These are phyloP conservation scores for Oxygymnocypris stewartii DNA, from an alignment of 2,113 vertebrate species.

Conservation along the genomic window DNA sequence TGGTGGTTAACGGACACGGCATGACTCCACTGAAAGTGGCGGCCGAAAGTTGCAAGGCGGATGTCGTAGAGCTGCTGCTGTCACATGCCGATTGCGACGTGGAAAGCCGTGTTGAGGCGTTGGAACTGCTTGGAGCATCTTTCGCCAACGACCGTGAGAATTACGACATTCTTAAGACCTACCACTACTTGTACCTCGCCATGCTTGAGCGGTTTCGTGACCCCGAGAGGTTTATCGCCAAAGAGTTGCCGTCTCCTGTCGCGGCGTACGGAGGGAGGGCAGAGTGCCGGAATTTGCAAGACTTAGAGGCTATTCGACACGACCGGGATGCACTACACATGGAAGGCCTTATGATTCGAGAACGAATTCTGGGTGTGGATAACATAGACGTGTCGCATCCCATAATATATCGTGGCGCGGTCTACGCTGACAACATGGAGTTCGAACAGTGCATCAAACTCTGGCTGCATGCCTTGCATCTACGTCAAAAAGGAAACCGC, in stretches of 20 bases:
- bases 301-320: slow-evolving; percentile 85
- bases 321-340: slow-evolving; percentile 94
- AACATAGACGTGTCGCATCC: slow-evolving; percentile 96
- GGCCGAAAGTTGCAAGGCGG: slow-evolving; percentile 94
- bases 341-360: slow-evolving; percentile 95
- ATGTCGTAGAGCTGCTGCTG: slow-evolving; percentile 91
- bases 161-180: slow-evolving; percentile 94
- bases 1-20: slow-evolving; percentile 92
- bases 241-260: slow-evolving; percentile 81
- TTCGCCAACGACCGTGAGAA: slow-evolving; percentile 97
- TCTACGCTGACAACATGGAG: slow-evolving; percentile 97
- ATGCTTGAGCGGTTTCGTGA: slow-evolving; percentile 88
- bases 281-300: slow-evolving; percentile 84
- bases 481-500: slow-evolving; percentile 89
- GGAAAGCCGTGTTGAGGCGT: slow-evolving; percentile 82
- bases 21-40: slow-evolving; percentile 96
- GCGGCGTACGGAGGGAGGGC: slow-evolving; percentile 88
- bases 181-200: slow-evolving; percentile 90
- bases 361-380: slow-evolving; percentile 91
- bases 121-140: slow-evolving; percentile 94
- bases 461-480: slow-evolving; percentile 90
- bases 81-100: slow-evolving; percentile 84
- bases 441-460: slow-evolving; percentile 95
- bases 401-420: slow-evolving; percentile 95
- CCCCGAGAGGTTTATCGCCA: slow-evolving; percentile 72